Evolutionary conservation across 1,140 invertebrate genomes (phyloP).

Genomic region (Piezodorus guildinii): DNA sequence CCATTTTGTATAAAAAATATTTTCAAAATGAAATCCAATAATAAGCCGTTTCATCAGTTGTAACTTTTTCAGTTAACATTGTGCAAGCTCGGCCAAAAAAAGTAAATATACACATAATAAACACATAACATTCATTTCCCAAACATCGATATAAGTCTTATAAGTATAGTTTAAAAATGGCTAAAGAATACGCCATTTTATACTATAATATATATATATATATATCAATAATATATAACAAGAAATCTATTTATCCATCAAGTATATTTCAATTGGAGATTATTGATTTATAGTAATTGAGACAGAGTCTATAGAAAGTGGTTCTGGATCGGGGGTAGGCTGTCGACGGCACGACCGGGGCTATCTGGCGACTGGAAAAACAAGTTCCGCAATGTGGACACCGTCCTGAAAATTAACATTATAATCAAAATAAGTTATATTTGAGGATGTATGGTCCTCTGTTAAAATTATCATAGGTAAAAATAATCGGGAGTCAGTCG

Average conservation of each 20-base stretch:
- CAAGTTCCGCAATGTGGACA: constrained; percentile 23
- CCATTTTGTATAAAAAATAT: background rate
- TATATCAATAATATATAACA: background rate
- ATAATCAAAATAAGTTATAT: no score
- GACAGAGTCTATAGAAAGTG: constrained; percentile 12
- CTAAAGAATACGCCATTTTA: background rate
- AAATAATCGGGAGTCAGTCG: no score
- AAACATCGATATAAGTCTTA: constrained; percentile 10
- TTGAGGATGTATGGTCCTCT: no score
- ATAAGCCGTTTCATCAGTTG: background rate
- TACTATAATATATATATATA: no score
- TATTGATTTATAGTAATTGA: constrained; percentile 12
- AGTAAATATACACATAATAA: background rate
- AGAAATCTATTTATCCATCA: background rate
- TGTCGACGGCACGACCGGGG: background rate
- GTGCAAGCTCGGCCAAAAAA: constrained; percentile 11
- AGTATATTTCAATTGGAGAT: constrained; percentile 1
- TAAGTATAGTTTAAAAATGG: background rate
- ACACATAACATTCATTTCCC: constrained; percentile 13
- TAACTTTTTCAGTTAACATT: background rate
- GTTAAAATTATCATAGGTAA: no score
- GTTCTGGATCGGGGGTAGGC: constrained; percentile 18
- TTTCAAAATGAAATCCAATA: background rate
- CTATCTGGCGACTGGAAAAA: constrained; percentile 26
- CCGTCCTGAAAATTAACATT: constrained; percentile 15